These are phyloP conservation scores for Patagioenas fasciata DNA, from an alignment of 2,113 vertebrate genomes.

Conservation along the genomic window DNA sequence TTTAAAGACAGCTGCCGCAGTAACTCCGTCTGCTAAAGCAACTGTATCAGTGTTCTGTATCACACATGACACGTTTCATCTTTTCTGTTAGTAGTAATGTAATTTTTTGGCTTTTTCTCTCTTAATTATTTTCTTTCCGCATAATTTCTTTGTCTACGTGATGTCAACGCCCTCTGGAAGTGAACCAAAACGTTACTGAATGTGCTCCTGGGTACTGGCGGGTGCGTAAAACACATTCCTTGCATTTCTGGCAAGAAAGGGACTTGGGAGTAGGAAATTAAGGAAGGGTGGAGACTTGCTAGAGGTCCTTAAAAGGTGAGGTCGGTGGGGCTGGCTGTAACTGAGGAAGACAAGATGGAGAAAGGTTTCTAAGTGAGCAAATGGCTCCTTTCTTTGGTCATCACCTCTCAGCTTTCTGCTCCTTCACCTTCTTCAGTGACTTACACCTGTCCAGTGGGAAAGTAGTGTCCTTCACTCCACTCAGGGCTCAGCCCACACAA, in stretches of 20 bases:
- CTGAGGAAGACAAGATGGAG: not conserved
- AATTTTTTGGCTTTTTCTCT: not conserved
- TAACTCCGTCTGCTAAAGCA: not conserved
- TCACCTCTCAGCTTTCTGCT: fast-evolving
- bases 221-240: not conserved
- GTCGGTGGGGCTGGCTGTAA: not conserved
- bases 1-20: not conserved
- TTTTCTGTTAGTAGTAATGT: not conserved
- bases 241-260: not conserved
- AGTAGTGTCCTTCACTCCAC: fast-evolving
- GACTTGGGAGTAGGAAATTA: not conserved
- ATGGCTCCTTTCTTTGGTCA: not conserved
- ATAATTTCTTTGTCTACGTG: fast-evolving
- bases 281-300: not conserved
- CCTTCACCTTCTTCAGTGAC: not conserved
- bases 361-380: not conserved
- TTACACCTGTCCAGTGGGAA: not conserved
- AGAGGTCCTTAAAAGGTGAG: not conserved
- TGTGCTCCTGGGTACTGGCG: not conserved
- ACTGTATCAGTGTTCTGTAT: not conserved
- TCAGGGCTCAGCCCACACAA: not conserved
- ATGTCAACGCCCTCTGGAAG: not conserved
- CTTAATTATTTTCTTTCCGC: not conserved
- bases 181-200: not conserved
- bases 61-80: fast-evolving